phyloP scores from a whole-genome alignment of 2,113 vertebrate species.

The Melanostigma gelatinosum region DNA sequence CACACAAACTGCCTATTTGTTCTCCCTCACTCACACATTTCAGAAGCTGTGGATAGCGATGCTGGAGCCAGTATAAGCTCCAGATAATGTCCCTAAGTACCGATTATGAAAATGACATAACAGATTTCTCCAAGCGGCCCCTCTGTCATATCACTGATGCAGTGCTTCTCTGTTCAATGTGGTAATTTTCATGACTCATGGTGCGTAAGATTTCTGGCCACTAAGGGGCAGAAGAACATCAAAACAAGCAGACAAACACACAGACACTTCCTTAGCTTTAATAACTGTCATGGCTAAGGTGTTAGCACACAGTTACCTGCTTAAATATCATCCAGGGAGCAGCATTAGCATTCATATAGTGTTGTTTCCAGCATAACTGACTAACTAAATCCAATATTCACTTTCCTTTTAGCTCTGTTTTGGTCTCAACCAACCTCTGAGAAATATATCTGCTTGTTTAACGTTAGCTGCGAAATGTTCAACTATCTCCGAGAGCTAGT shows the following conservation, averaged over 20 bases:
- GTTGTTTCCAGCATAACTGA: slow-evolving; percentile 2
- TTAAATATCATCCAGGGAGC: not conserved
- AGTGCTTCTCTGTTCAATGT: slow-evolving; percentile 14
- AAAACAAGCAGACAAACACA: not conserved
- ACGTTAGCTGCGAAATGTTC: not conserved
- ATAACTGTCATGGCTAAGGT: not conserved
- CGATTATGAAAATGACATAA: slow-evolving; percentile 72
- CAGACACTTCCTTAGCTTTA: not conserved
- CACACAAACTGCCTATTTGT: slow-evolving; percentile 33
- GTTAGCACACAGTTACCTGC: not conserved
- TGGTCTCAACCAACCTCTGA: not conserved
- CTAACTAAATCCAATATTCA: not conserved
- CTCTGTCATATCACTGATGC: slow-evolving; percentile 41
- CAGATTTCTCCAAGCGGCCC: slow-evolving; percentile 39
- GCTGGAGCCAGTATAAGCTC: slow-evolving; percentile 59
- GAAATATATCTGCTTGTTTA: not conserved
- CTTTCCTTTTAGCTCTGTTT: not conserved
- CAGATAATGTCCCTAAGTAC: slow-evolving; percentile 63
- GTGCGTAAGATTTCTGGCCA: not conserved
- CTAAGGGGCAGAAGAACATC: not conserved
- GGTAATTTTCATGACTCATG: slow-evolving; percentile 21
- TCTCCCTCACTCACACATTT: slow-evolving; percentile 9
- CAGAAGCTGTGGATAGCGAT: slow-evolving; percentile 29
- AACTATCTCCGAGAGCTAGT: not conserved
- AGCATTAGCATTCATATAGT: not conserved